Evolutionary conservation across 2,797 vertebrate species (phyloP), one percentile per base, ranked within the genome.

Genomic region (Parotocinclus haroldoi): DNA sequence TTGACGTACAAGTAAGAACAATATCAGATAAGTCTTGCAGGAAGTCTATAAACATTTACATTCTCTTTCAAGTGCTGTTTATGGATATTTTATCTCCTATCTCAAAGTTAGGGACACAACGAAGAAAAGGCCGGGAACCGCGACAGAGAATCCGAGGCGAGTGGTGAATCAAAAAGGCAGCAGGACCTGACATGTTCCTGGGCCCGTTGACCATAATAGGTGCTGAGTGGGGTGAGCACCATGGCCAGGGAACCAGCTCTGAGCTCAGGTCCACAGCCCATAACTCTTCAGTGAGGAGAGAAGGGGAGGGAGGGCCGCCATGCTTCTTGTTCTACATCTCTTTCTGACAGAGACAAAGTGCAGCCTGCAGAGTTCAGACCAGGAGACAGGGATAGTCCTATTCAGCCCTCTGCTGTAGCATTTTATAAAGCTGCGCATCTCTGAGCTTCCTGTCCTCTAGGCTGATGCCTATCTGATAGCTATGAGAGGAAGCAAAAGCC

Each of bases 11-110:
- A 84, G 81, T 82, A 80, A 79, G 77, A 81, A 79, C 78, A 81
- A 81, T 84, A 84, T 82, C 82, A 82, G 82, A 84, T 81, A 81
- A 82, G 81, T 80, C 76, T 78, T 56, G 77, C 78, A 72, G 76
- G 78, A 79, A 80, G 76, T 70, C 77, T 84, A 81, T 82, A 84
- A 84, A 84, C 81, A 84, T 84, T 84, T 84, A 84, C 82, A 84
- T 84, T 82, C 78, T 78, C 81, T 82, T 82, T 81, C 80, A 84
- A 84, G 82, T 81, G 79, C 76, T 84, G 81, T 82, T 84, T 84
- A 84, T 81, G 79, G 81, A 82, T 81, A 79, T 80, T 80, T 82
- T 82, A 82, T 82, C 82, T 81, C 73, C 79, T 84, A 84, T 84
- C 82, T 79, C 75, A 67, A 78, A 77, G 77, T 74, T 68, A 37